These are phyloP conservation scores for Lacerta agilis DNA, from an alignment of 2,797 vertebrate species.

Conservation along the genomic window DNA sequence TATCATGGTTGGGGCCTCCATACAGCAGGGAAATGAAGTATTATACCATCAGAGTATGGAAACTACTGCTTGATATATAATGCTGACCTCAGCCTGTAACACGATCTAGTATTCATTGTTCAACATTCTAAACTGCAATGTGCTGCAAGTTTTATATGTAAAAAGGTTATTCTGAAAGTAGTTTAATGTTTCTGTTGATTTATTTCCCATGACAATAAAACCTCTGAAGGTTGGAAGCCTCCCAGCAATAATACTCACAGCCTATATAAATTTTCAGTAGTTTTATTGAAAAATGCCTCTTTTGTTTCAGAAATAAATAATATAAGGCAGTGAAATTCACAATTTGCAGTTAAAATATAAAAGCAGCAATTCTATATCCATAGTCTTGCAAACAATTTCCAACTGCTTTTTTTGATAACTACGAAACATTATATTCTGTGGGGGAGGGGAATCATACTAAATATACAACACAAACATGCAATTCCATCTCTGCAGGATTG, in stretches of 20 bases:
- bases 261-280: conserved; percentile 93
- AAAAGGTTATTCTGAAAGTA: not conserved
- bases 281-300: conserved; percentile 99
- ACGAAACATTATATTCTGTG: conserved; percentile 91
- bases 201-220: conserved; percentile 22
- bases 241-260: conserved; percentile 18
- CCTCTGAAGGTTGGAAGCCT: not conserved
- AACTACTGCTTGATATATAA: conserved; percentile 4
- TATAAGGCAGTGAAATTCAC: conserved; percentile 99
- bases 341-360: conserved; percentile 96
- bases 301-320: conserved; percentile 99
- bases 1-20: not conserved
- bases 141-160: not conserved
- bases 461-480: conserved; percentile 99
- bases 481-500: conserved; percentile 88
- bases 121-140: not conserved
- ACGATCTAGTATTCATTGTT: not conserved
- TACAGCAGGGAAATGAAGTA: conserved; percentile 1
- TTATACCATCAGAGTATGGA: not conserved
- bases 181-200: not conserved
- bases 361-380: conserved; percentile 96
- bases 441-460: conserved; percentile 86
- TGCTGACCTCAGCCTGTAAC: not conserved
- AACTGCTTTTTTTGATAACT: conserved; percentile 90
- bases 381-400: conserved; percentile 96